These are phyloP conservation scores for Cryptomyrus ogoouensis DNA, from an alignment of 2,113 vertebrate genomes.

Conservation along the genomic window DNA sequence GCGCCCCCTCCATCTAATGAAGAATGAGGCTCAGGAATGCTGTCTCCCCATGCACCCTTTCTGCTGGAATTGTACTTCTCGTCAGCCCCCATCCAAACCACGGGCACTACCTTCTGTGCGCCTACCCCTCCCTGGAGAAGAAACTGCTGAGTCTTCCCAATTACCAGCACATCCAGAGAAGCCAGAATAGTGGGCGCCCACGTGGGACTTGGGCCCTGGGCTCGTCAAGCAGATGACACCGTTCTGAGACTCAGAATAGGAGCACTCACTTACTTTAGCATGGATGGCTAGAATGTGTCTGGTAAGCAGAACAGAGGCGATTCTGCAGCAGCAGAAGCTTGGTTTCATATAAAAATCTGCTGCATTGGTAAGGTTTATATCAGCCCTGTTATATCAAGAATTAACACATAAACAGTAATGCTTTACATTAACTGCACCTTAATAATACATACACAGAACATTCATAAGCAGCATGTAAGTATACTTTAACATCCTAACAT, in stretches of 20 bases:
- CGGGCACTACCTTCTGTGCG: neutral
- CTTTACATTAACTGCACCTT: neutral
- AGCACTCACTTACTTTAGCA: neutral
- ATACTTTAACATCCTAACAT: neutral
- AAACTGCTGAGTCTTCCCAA: constrained; percentile 13
- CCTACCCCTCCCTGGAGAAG: neutral
- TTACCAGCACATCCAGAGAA: neutral
- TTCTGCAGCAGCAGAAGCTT: neutral
- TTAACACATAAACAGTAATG: neutral
- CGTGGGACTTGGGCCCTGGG: neutral
- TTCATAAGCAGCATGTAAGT: no score
- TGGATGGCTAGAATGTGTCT: neutral
- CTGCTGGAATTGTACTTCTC: neutral
- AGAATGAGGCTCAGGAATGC: neutral
- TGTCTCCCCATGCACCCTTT: neutral
- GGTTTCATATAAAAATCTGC: constrained; percentile 1
- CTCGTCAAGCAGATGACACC: neutral
- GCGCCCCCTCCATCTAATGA: neutral
- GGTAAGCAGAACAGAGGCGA: neutral
- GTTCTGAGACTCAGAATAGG: neutral
- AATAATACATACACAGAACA: neutral
- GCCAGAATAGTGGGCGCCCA: neutral
- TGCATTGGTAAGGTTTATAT: neutral
- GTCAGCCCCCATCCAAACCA: neutral
- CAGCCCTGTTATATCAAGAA: neutral